A percentile compares a stretch with the other conserved stretches of the same genome.
Conservation (phyloP, 1,140 invertebrate species). For the Heliconius eleuchia region DNA sequence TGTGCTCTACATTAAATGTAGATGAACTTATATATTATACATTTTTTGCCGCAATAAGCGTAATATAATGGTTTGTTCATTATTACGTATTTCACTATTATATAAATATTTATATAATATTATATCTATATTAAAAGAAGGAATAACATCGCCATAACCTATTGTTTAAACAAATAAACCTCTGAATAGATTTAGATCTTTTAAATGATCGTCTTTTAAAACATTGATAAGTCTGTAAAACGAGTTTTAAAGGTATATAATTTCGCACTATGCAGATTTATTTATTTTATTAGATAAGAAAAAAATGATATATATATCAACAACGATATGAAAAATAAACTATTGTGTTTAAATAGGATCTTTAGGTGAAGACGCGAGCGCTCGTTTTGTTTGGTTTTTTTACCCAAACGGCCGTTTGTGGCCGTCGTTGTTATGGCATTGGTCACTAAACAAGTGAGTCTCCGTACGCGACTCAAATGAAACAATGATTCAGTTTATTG, state of each 20-base stretch:
- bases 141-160: background rate
- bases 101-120: background rate
- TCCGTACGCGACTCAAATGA: slow-evolving; percentile 49
- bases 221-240: background rate
- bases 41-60: background rate
- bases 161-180: too few relatives aligned
- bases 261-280: background rate
- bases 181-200: too few relatives aligned
- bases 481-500: slow-evolving; percentile 42
- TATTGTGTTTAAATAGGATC: slow-evolving; percentile 61
- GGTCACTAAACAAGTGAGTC: slow-evolving; percentile 66
- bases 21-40: background rate
- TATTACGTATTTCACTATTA: background rate
- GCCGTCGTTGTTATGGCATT: slow-evolving; percentile 57
- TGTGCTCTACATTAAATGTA: slow-evolving; percentile 15
- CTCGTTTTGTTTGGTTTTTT: slow-evolving; percentile 63
- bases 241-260: background rate
- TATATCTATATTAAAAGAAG: background rate
- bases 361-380: slow-evolving; percentile 41
- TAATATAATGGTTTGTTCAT: background rate
- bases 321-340: slow-evolving; percentile 41
- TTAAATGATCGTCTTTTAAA: too few relatives aligned
- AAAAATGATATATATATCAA: slow-evolving; percentile 14
- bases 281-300: slow-evolving; percentile 17
- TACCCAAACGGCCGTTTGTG: slow-evolving; percentile 57